These are phyloP conservation scores for Pseudomyrmex gracilis DNA, from an alignment of 1,140 invertebrate species.

Conservation along the genomic window DNA sequence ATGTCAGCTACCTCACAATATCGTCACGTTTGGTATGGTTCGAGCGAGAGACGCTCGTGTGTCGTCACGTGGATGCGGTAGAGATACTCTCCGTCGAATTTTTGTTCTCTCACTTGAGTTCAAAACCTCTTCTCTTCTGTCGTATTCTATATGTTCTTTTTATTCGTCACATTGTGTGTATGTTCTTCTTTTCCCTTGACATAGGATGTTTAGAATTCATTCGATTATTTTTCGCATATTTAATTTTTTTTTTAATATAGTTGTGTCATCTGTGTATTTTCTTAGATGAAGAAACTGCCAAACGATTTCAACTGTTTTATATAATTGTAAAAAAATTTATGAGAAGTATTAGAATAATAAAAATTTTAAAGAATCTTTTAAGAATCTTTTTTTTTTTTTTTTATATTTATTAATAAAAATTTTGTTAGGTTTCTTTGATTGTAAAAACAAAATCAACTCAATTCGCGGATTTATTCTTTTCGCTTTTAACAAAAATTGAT, in stretches of 20 bases:
- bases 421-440: not conserved
- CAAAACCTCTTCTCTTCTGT: no score
- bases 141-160: no score
- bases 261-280: not conserved
- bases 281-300: no score
- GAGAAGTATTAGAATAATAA: not conserved
- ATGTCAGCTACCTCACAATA: constrained; percentile 84
- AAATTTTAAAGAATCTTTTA: no score
- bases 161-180: no score
- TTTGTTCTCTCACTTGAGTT: not conserved
- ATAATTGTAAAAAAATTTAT: not conserved
- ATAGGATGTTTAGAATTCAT: no score
- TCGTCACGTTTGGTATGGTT: constrained; percentile 80
- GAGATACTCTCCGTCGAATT: not conserved
- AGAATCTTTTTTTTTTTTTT: no score
- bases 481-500: not conserved
- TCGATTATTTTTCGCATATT: no score
- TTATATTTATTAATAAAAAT: no score
- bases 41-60: constrained; percentile 72
- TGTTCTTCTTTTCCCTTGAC: no score
- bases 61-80: constrained; percentile 48
- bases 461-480: not conserved
- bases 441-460: not conserved
- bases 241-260: no score
- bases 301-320: no score